Base-by-base conservation (phyloP, 2,113 vertebrate species). In the Cottus gobio region DNA sequence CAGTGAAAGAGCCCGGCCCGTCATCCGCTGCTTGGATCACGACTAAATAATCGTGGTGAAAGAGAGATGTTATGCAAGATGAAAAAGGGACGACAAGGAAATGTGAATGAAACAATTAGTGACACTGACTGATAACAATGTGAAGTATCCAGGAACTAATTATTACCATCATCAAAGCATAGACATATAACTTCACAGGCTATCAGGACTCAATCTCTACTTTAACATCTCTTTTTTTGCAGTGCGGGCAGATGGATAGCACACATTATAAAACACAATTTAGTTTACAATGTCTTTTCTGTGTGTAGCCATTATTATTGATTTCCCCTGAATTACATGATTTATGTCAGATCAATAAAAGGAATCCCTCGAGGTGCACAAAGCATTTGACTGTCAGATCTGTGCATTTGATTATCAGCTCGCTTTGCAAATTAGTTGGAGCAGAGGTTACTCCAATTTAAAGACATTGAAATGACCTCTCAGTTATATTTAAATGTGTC, bases 1-100 rank as follows among this genome's bases (percentile, higher is more conserved):
- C 85, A 90, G 80, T 75, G 87, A 88, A 58, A 84, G 87, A 92
- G 79, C 44, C 57, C 57, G 26, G 90, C 90, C 89, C 87, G 88
- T 90, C 75, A 86, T 81, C 91, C 77, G 44, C 83, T 72, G 87
- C 84, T 79, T 54, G 37, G 65, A 85, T 83, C 75, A 71, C 57
- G 46, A 89, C 90, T 88, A 80, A 90, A 93, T 77, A 80, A 80
- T 84, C 42, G 62, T 63, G 34, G 28, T 67, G 71, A 71, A 72
- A 80, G 62, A 77, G 72, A 46, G 72, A 52, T 39, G 77, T 87
- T 79, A 76, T 56, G 73, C 74, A 83, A 87, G 67, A 56, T 44
- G 56, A 64, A 77, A 75, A 63, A n/a, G 31, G 34, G 70, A 75
- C 26, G 57, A 26, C 6, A 31, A 63, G 50, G 56, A 85, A 86